Evolutionary conservation across 1,140 invertebrate genomes (phyloP).

Genomic region (Homarus americanus): DNA sequence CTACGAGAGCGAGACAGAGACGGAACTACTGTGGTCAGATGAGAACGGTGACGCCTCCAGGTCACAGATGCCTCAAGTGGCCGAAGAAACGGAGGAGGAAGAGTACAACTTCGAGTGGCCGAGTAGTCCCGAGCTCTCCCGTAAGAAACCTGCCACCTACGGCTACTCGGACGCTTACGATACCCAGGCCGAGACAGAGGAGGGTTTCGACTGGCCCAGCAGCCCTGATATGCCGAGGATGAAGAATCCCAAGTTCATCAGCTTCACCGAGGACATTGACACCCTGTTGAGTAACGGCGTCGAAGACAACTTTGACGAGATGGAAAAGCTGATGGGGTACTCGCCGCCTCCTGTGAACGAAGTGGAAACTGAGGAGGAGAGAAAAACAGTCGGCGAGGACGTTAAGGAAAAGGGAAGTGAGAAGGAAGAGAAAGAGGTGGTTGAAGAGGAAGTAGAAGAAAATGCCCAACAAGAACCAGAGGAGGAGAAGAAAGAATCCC

Average conservation of each 20-base stretch:
- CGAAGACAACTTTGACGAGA: slow-evolving; percentile 61
- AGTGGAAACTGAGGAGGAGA: not conserved
- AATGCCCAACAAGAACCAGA: too few relatives aligned
- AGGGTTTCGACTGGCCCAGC: slow-evolving; percentile 71
- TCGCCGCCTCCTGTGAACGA: slow-evolving; percentile 39
- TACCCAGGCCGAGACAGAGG: slow-evolving; percentile 71
- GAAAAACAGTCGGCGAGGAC: not conserved
- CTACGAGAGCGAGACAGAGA: slow-evolving; percentile 59
- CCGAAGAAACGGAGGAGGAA: slow-evolving; percentile 65
- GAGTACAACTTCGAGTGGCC: slow-evolving; percentile 73
- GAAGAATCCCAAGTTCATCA: slow-evolving; percentile 72
- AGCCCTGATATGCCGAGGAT: slow-evolving; percentile 69
- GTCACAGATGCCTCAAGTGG: slow-evolving; percentile 36
- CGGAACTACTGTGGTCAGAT: slow-evolving; percentile 52
- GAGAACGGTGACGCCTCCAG: slow-evolving; percentile 21
- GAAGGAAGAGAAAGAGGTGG: slow-evolving; percentile 54
- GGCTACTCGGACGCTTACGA: slow-evolving; percentile 64
- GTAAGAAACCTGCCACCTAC: slow-evolving; percentile 8
- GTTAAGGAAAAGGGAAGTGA: slow-evolving; percentile 13
- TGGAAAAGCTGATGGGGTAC: slow-evolving; percentile 70
- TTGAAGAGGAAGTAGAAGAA: slow-evolving; percentile 27
- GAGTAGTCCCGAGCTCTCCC: slow-evolving; percentile 66
- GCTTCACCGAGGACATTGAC: slow-evolving; percentile 72
- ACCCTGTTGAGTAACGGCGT: slow-evolving; percentile 43
- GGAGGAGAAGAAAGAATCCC: slow-evolving; percentile 68